phyloP scores from a whole-genome alignment of 2,888 invertebrate genomes.

The Polymixis lichenea region DNA sequence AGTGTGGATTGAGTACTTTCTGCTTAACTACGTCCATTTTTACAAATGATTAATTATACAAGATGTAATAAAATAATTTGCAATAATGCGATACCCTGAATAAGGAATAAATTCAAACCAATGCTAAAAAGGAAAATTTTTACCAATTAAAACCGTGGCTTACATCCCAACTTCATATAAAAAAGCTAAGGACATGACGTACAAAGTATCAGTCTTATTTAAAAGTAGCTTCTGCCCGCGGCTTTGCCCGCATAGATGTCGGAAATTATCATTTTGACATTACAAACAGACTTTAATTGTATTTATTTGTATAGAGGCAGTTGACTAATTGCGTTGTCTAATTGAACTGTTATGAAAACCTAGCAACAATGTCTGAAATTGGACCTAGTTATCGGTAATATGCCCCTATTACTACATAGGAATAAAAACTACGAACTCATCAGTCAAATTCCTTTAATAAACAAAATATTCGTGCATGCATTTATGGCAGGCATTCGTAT shows the following conservation, averaged over 20 bases:
- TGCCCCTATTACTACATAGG: background rate
- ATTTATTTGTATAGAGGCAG: no score
- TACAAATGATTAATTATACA: background rate
- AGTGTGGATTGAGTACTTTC: no score
- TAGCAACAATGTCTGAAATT: no score
- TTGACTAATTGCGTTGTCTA: no score
- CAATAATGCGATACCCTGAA: background rate
- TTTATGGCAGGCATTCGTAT: slow-evolving; percentile 38
- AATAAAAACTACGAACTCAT: background rate
- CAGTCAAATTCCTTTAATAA: background rate
- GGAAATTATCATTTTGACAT: no score
- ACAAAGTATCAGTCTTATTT: background rate
- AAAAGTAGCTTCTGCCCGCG: background rate
- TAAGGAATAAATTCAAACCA: background rate
- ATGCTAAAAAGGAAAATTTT: background rate
- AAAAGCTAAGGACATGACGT: background rate
- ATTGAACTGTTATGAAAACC: no score
- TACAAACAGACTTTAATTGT: no score
- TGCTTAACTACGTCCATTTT: no score
- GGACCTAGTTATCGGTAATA: no score
- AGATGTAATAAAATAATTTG: no score
- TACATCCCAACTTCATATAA: background rate
- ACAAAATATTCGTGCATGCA: slow-evolving; percentile 20
- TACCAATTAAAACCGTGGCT: background rate
- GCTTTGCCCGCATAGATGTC: no score